Evolutionary conservation across 2,113 vertebrate species (phyloP).

Genomic region (Chrysemys picta): DNA sequence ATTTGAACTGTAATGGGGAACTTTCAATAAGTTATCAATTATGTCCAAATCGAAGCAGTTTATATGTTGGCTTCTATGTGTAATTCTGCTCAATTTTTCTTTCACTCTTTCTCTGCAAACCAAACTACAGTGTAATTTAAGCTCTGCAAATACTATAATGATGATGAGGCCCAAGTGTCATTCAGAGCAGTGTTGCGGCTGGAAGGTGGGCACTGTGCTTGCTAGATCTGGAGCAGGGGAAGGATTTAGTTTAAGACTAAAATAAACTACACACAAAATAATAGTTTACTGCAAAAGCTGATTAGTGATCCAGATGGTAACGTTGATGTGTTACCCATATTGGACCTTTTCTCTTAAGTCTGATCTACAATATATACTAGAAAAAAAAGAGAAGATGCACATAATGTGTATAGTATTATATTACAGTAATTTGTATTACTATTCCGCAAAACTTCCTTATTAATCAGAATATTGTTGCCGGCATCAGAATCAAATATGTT

Average conservation of each 20-base stretch:
- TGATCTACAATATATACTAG: neutral
- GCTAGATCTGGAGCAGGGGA: neutral
- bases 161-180: neutral
- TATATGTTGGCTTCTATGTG: neutral
- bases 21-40: neutral
- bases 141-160: neutral
- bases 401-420: neutral
- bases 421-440: neutral
- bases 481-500: neutral
- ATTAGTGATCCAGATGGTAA: neutral
- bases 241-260: neutral
- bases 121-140: neutral
- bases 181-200: neutral
- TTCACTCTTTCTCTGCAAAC: neutral
- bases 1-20: neutral
- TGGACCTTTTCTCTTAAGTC: neutral
- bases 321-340: neutral
- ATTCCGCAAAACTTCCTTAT: neutral
- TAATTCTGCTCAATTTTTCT: neutral
- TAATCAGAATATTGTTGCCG: neutral
- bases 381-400: neutral
- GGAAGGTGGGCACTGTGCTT: neutral
- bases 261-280: slow-evolving; percentile 16
- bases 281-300: slow-evolving; percentile 11
- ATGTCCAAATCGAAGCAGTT: neutral